Conservation (phyloP, 2,888 invertebrate species). For the Electrophaes corylata region DNA sequence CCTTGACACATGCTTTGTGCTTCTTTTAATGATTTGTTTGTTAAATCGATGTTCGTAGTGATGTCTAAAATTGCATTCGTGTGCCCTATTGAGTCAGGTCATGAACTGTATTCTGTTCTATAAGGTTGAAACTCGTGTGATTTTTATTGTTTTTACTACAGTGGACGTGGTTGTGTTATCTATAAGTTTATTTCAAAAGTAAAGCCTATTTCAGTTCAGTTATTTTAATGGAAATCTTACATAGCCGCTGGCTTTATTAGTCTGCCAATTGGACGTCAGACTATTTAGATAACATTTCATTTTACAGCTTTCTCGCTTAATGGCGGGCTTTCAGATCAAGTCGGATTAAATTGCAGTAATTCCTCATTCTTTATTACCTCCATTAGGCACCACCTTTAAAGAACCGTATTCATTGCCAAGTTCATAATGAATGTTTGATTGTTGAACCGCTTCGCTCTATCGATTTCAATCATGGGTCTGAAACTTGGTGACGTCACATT, state of each 20-base stretch:
- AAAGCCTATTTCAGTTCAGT: background rate
- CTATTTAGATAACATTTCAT: constrained; percentile 16
- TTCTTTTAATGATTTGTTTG: constrained; percentile 5
- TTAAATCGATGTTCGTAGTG: constrained; percentile 17
- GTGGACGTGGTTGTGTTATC: constrained; percentile 7
- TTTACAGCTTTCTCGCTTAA: constrained; percentile 17
- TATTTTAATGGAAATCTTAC: constrained; percentile 6
- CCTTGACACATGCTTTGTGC: background rate
- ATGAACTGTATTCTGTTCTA: constrained; percentile 20
- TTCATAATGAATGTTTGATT: constrained; percentile 44
- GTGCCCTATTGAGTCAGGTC: constrained; percentile 36
- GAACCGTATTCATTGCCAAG: constrained; percentile 48
- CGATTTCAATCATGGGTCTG: constrained; percentile 49
- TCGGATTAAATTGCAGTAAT: constrained; percentile 10
- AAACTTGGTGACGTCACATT: constrained; percentile 60
- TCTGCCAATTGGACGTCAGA: constrained; percentile 24
- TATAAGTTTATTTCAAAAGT: constrained; percentile 6
- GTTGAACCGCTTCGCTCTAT: constrained; percentile 48
- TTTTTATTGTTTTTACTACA: constrained; percentile 1
- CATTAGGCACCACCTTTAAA: constrained; percentile 5
- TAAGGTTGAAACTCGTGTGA: constrained; percentile 32
- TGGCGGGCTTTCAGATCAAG: constrained; percentile 2
- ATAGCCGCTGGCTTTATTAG: constrained; percentile 13
- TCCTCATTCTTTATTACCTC: constrained; percentile 3
- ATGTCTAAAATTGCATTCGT: constrained; percentile 21